Percentiles rank a stretch among this genome's conserved stretches.
phyloP scores from a whole-genome alignment of 2,888 invertebrate genomes.

The Criorhina ranunculi region DNA sequence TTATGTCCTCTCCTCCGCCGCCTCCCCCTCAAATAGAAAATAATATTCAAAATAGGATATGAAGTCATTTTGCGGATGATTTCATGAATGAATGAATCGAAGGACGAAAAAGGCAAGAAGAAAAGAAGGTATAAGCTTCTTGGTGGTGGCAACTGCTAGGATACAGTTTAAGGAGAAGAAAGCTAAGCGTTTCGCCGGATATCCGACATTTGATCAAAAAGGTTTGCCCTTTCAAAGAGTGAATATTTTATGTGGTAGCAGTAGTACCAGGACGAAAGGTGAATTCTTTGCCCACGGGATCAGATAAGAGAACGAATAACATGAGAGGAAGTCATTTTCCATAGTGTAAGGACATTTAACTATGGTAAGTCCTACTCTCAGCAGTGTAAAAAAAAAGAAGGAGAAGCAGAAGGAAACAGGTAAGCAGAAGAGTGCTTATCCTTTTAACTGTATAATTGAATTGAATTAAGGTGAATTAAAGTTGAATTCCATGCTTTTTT shows the following conservation, averaged over 20 bases:
- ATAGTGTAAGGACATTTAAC: conserved; percentile 70
- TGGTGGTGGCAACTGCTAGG: conserved; percentile 42
- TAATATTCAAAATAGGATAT: conserved; percentile 76
- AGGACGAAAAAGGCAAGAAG: conserved; percentile 2
- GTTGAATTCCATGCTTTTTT: conserved; percentile 44
- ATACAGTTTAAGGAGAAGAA: conserved; percentile 64
- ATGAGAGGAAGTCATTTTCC: conserved; percentile 68
- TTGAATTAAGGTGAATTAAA: conserved; percentile 72
- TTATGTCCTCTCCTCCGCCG: not conserved
- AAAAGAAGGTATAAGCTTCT: not conserved
- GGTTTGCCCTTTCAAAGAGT: conserved; percentile 19
- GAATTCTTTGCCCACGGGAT: conserved; percentile 46
- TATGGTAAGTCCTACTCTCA: conserved; percentile 54
- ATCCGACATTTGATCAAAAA: conserved; percentile 72
- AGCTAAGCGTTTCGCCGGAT: conserved; percentile 72
- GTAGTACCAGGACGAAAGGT: conserved; percentile 63
- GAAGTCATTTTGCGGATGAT: conserved; percentile 75
- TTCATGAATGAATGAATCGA: conserved; percentile 51
- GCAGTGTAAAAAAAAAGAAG: not conserved
- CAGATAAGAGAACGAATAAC: conserved; percentile 22
- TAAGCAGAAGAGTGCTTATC: conserved; percentile 66
- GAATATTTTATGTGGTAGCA: conserved; percentile 58
- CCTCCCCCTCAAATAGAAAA: conserved; percentile 55
- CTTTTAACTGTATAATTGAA: conserved; percentile 75
- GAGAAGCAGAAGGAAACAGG: conserved; percentile 43